Percentiles rank a stretch among this genome's conserved stretches.
phyloP scores from a whole-genome alignment of 2,113 vertebrate species.

The Trinectes maculatus region DNA sequence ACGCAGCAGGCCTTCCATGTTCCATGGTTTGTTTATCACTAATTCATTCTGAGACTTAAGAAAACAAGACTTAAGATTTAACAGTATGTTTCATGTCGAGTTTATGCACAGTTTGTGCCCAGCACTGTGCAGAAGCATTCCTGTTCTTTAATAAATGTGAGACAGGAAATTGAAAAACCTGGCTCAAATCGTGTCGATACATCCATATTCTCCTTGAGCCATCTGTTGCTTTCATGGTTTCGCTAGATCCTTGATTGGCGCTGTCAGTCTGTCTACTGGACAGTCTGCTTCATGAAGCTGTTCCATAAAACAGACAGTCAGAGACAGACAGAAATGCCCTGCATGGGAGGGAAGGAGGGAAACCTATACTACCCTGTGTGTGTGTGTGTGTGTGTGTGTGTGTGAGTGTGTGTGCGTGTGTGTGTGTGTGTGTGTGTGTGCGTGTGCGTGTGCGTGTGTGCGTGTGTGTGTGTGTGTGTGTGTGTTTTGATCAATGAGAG shows the following conservation, averaged over 20 bases:
- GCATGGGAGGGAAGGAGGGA: constrained; percentile 36
- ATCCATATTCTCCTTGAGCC: constrained; percentile 17
- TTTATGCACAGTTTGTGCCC: not conserved
- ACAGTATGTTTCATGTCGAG: no score
- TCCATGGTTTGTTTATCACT: no score
- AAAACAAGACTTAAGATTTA: not conserved
- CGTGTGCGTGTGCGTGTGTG: not conserved
- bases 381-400: constrained; percentile 22
- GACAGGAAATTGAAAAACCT: not conserved
- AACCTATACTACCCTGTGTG: constrained; percentile 14
- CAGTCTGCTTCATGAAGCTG: constrained; percentile 42
- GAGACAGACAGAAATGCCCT: constrained; percentile 21
- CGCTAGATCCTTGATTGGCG: constrained; percentile 41
- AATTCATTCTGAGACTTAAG: no score
- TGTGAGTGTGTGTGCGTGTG: not conserved
- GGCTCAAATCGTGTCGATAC: not conserved
- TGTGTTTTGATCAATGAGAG: constrained; percentile 66
- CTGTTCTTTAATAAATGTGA: not conserved
- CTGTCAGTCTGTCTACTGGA: constrained; percentile 43
- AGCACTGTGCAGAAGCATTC: not conserved
- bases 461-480: not conserved
- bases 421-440: constrained; percentile 1
- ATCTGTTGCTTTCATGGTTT: constrained; percentile 44
- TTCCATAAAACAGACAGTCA: not conserved
- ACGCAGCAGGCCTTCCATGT: not conserved